Evolutionary conservation across 2,888 invertebrate genomes (phyloP).

Genomic region (Cryptophagus acutangulus): DNA sequence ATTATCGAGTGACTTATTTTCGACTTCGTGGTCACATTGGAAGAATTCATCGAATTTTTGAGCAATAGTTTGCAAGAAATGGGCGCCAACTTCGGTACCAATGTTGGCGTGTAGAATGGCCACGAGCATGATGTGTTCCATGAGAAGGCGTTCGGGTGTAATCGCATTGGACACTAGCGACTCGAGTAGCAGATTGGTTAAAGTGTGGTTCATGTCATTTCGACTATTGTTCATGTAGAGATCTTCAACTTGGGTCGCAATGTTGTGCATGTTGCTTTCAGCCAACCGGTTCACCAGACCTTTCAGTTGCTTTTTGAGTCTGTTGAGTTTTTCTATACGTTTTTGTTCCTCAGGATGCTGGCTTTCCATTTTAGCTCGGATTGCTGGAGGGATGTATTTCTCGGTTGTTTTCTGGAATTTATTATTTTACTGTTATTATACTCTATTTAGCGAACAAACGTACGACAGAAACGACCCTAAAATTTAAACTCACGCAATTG

Average conservation of each 20-base stretch:
- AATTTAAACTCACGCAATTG: too few species aligned
- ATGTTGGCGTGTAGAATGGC: constrained; percentile 84
- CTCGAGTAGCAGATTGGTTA: constrained; percentile 66
- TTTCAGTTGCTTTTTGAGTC: constrained; percentile 77
- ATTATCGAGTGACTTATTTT: constrained; percentile 80
- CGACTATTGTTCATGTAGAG: constrained; percentile 75
- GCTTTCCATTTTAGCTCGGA: constrained; percentile 54
- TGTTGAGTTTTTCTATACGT: constrained; percentile 56
- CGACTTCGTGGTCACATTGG: constrained; percentile 50
- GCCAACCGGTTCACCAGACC: constrained; percentile 83
- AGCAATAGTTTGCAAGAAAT: constrained; percentile 73
- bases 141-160: constrained; percentile 69
- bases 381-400: constrained; percentile 80
- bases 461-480: too few species aligned
- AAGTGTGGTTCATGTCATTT: constrained; percentile 74
- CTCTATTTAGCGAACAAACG: too few species aligned
- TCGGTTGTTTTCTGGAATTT: constrained; percentile 39
- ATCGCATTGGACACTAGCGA: constrained; percentile 59
- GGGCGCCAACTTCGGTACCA: constrained; percentile 85
- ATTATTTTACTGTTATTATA: too few species aligned
- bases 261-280: constrained; percentile 82
- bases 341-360: constrained; percentile 43
- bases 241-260: constrained; percentile 71
- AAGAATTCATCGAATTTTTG: constrained; percentile 61
- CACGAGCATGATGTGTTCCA: constrained; percentile 80